Percentiles rank a stretch among this genome's conserved stretches.
Conservation (phyloP, 2,888 invertebrate genomes). For the Amphipyra tragopoginis region DNA sequence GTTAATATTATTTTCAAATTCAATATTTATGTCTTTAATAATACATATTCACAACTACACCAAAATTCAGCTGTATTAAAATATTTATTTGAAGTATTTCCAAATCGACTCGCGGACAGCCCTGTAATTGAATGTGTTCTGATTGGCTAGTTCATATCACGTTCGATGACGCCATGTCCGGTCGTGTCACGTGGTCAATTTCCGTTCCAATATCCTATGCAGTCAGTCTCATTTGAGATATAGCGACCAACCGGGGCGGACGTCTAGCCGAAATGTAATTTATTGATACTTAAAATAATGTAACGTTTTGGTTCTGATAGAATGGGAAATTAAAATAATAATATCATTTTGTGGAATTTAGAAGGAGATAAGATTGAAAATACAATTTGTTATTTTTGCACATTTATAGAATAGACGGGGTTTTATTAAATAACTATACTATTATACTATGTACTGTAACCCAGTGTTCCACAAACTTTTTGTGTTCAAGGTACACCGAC, state of each 20-base stretch:
- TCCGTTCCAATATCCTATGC: slow-evolving; percentile 84
- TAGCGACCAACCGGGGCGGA: slow-evolving; percentile 41
- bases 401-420: no score
- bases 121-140: slow-evolving; percentile 80
- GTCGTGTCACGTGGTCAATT: slow-evolving; percentile 83
- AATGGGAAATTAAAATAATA: slow-evolving; percentile 1
- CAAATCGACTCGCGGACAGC: slow-evolving; percentile 41
- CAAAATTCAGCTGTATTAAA: neutral
- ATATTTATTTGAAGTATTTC: neutral
- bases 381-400: no score
- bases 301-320: slow-evolving; percentile 3
- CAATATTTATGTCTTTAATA: no score
- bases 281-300: slow-evolving; percentile 32
- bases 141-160: slow-evolving; percentile 85
- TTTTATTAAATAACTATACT: no score
- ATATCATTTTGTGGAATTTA: neutral
- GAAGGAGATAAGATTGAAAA: no score
- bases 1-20: slow-evolving; percentile 2
- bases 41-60: no score
- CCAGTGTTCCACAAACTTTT: no score
- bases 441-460: no score
- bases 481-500: no score
- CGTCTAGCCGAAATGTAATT: slow-evolving; percentile 52
- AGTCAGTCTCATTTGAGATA: slow-evolving; percentile 69
- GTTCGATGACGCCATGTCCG: slow-evolving; percentile 82